phyloP scores from a whole-genome alignment of 2,888 invertebrate species.

The Xylophagus ater region DNA sequence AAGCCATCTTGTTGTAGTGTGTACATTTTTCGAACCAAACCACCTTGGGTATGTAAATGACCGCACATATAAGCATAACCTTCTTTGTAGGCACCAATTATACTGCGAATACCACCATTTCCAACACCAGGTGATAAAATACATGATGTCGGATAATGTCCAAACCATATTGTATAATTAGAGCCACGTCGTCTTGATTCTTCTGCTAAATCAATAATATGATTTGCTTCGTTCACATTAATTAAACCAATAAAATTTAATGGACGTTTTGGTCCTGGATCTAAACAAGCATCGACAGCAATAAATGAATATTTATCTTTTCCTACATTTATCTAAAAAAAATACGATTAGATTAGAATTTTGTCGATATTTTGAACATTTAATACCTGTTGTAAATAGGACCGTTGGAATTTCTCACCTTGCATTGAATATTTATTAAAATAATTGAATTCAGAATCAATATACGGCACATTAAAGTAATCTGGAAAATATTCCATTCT shows the following conservation, averaged over 20 bases:
- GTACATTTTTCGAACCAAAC: conserved; percentile 72
- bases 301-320: conserved; percentile 64
- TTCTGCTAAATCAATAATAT: conserved; percentile 46
- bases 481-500: conserved; percentile 52
- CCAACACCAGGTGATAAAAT: conserved; percentile 51
- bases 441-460: conserved; percentile 59
- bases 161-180: conserved; percentile 67
- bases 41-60: conserved; percentile 77
- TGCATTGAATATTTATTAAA: conserved; percentile 70
- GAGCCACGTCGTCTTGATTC: conserved; percentile 42
- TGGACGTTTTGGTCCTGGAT: conserved; percentile 75
- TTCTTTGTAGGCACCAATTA: conserved; percentile 48
- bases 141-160: conserved; percentile 85
- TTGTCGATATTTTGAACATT: background rate
- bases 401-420: conserved; percentile 55
- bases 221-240: conserved; percentile 45
- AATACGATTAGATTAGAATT: background rate
- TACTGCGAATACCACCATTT: conserved; percentile 42
- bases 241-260: conserved; percentile 82
- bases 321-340: conserved; percentile 38
- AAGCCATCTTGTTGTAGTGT: conserved; percentile 71
- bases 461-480: conserved; percentile 71
- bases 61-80: conserved; percentile 77
- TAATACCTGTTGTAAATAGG: conserved; percentile 55
- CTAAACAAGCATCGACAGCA: conserved; percentile 75